Evolutionary conservation across 1,140 invertebrate genomes (phyloP), one percentile per base, ranked within the genome.

Genomic region (Sycophaga agraensis): DNA sequence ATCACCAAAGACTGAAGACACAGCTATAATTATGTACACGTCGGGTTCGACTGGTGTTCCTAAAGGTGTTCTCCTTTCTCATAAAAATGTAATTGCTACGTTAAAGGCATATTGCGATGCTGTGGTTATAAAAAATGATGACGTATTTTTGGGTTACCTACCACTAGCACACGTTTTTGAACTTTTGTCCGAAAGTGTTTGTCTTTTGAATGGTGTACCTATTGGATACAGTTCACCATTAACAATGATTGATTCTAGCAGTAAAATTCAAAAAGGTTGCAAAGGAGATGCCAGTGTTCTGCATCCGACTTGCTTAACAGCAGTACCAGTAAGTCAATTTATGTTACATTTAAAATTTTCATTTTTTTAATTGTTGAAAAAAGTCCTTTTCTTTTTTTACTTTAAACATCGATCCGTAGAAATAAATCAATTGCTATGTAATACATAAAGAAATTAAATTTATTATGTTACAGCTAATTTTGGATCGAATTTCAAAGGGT

Each of bases 111-210:
- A 96, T 76, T 88, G 88, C 31, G 89, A 93, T 72, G 87, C 89
- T 40, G 88, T 95, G 16, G 76, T 84, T 26, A 88, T 91, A 46
- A 83, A 77, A 72, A 76, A 85, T 0, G 85, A 88, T 60, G 96
- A 99, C 74, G 83, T 92, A 14, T 92, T 97, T 67, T 89, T 99
- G 74, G 97, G 92, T 37, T 99, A 97, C 80, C 83, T 99, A 55
- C 97, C 97, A 11, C 82, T 99, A 46, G 97, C 97, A 40, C 98
- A 99, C 81, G 96, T 99, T 2, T 92, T 98, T 68, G 98, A 99
- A 81, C 83, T 99, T 40, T 84, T 95, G 46, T 87, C 88, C 9
- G 91, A 92, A 71, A 88, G 84, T 66, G 84, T 89, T 12, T 90
- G 89, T 69, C 81, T 90, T 37, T 77, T 89, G 39, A 86, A 83